Evolutionary conservation across 2,797 vertebrate species (phyloP).

Genomic region (Spinus pinus): DNA sequence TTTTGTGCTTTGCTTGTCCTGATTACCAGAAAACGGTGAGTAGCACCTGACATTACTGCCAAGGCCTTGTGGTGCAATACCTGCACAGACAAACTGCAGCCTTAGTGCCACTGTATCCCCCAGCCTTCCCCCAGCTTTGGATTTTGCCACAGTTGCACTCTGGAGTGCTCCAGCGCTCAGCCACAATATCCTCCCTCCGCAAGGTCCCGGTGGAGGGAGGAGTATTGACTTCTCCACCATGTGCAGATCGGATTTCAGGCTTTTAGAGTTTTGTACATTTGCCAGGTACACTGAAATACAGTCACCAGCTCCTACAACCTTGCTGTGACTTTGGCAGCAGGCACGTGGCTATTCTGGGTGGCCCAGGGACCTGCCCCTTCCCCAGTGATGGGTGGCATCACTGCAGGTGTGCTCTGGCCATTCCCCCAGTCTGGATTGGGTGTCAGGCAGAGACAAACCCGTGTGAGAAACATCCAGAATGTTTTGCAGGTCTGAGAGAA

Average conservation of each 20-base stretch:
- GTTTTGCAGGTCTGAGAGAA: neutral
- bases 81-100: neutral
- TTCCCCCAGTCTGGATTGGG: neutral
- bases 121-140: neutral
- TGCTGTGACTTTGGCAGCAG: slow-evolving; percentile 42
- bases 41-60: neutral
- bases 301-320: slow-evolving; percentile 41
- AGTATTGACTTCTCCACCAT: slow-evolving; percentile 45
- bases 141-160: slow-evolving; percentile 10
- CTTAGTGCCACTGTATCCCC: neutral
- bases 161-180: neutral
- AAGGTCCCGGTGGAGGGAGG: slow-evolving; percentile 9
- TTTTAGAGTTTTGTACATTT: slow-evolving; percentile 56
- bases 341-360: neutral
- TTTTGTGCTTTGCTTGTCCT: neutral
- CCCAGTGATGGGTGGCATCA: neutral
- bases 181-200: neutral
- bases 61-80: neutral
- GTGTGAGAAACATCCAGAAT: neutral
- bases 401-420: neutral
- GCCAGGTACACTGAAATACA: slow-evolving; percentile 52
- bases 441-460: neutral
- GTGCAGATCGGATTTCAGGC: slow-evolving; percentile 55
- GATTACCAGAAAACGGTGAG: neutral
- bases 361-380: neutral